Conservation (phyloP, 1,140 invertebrate species). For the Papilio xuthus region DNA sequence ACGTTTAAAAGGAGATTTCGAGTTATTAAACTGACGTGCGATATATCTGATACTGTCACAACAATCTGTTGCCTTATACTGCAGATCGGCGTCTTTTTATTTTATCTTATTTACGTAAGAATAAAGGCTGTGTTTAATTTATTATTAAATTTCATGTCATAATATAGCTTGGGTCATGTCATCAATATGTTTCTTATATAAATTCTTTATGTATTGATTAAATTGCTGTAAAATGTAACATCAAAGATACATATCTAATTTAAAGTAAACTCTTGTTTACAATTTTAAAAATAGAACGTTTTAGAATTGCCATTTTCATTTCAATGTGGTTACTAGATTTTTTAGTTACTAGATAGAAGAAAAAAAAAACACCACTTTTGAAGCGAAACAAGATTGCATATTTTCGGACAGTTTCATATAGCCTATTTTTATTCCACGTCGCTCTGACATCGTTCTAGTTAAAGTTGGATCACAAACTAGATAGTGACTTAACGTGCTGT, state of each 20-base stretch:
- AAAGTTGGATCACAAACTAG: slow-evolving; percentile 28
- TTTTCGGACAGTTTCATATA: slow-evolving; percentile 11
- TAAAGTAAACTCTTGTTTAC: too few relatives aligned
- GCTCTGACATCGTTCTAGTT: slow-evolving; percentile 23
- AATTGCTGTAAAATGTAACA: too few relatives aligned
- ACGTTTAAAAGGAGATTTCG: slow-evolving; percentile 30
- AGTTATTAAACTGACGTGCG: slow-evolving; percentile 17
- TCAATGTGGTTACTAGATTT: neutral
- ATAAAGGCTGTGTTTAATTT: neutral
- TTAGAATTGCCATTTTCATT: too few relatives aligned
- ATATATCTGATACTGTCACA: slow-evolving; percentile 8
- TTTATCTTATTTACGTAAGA: neutral
- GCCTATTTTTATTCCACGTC: neutral
- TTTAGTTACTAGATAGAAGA: neutral
- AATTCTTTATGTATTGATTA: too few relatives aligned
- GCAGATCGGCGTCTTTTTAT: neutral
- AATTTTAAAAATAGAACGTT: too few relatives aligned
- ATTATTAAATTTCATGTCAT: neutral
- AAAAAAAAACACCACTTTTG: neutral
- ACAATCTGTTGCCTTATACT: neutral
- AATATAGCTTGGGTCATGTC: neutral
- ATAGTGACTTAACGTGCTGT: slow-evolving; percentile 30
- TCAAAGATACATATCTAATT: too few relatives aligned
- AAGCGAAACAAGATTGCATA: neutral
- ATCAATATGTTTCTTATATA: neutral